A percentile compares a stretch with the other conserved stretches of the same genome.
phyloP scores from a whole-genome alignment of 1,140 invertebrate genomes.

The Caenorhabditis inopinata region DNA sequence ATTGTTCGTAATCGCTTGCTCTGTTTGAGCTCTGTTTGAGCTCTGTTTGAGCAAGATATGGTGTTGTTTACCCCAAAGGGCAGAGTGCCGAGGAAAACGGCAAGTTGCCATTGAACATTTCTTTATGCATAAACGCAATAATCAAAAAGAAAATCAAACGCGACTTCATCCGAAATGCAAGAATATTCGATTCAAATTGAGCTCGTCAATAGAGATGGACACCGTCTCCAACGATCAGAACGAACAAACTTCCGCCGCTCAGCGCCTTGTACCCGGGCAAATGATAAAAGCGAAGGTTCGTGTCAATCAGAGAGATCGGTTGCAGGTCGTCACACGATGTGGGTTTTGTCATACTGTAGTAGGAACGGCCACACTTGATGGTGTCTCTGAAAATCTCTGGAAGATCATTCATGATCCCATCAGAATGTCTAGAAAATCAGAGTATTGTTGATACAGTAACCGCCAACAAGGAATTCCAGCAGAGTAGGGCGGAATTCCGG shows the following conservation, averaged over 20 bases:
- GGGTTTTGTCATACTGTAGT: background rate
- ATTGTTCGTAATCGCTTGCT: no score
- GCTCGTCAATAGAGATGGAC: background rate
- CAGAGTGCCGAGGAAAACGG: no score
- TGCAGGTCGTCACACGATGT: background rate
- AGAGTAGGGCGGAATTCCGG: no score
- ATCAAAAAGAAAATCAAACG: no score
- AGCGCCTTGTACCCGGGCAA: background rate
- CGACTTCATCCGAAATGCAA: no score
- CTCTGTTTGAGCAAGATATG: no score
- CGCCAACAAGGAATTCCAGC: no score
- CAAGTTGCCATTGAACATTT: no score
- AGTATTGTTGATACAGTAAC: background rate
- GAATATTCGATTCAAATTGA: no score
- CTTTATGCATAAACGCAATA: no score
- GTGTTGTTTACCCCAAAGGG: no score
- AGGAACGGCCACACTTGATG: background rate
- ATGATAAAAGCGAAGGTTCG: slow-evolving; percentile 22
- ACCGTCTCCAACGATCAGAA: background rate
- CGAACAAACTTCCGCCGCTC: background rate
- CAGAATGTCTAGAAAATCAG: background rate
- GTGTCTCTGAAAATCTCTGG: background rate
- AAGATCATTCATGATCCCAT: background rate
- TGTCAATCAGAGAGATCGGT: background rate
- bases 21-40: no score